A percentile compares a stretch with the other conserved stretches of the same genome.
Conservation (phyloP, 2,797 vertebrate species). For the Sebastes goodei region DNA sequence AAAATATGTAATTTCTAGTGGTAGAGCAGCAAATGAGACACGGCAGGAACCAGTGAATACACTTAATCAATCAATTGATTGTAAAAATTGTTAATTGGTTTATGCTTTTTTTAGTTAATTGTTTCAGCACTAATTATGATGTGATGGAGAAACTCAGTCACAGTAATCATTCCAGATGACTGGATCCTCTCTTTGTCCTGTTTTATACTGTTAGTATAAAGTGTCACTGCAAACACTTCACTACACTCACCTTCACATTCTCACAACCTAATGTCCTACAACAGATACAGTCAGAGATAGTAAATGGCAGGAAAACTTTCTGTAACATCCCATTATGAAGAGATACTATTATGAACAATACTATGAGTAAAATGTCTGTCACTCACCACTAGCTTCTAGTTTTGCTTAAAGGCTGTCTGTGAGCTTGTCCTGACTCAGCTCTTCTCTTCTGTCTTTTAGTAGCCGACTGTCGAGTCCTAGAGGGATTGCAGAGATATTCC, state of each 20-base stretch:
- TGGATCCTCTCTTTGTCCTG: neutral
- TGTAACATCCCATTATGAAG: neutral
- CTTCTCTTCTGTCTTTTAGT: constrained; percentile 78
- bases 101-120: neutral
- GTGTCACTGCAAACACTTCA: neutral
- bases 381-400: neutral
- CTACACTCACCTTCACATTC: neutral
- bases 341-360: neutral
- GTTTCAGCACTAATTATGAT: neutral
- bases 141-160: neutral
- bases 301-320: neutral
- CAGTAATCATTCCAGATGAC: neutral
- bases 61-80: neutral
- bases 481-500: constrained; percentile 86
- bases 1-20: neutral
- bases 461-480: constrained; percentile 84
- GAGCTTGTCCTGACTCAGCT: constrained; percentile 25
- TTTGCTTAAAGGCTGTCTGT: neutral
- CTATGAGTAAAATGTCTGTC: neutral
- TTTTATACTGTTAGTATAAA: neutral
- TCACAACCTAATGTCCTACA: neutral
- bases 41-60: neutral
- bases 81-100: neutral
- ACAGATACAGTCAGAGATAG: neutral
- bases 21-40: neutral